Evolutionary conservation across 2,888 invertebrate genomes (phyloP), one percentile per base, ranked within the genome.

Genomic region (Acrobasis repandana): DNA sequence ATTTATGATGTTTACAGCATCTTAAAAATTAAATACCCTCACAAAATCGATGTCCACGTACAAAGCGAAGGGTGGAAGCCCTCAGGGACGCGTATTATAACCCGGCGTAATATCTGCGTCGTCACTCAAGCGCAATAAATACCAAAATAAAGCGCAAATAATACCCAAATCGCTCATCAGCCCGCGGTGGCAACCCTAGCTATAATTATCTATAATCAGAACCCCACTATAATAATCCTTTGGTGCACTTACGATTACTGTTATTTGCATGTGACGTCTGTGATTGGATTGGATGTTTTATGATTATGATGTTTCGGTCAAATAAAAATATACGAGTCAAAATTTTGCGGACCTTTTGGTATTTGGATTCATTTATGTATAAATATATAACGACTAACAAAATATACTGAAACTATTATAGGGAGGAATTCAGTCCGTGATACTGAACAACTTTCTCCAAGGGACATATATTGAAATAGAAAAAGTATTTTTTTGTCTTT

Each of bases 131-230:
- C 90, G 93, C 90, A 93, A 93, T 93, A 93, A 93, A 93, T 93
- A 93, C 93, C 92, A 87, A 93, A 93, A 93, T 93, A 93, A 93
- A 93, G 94, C 94, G 93, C 93, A 93, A 94, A 94, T 94, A 93
- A 93, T 93, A 93, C 93, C 93, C 93, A 93, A 93, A 93, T 93
- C 92, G 92, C 89, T 90, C 90, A 90, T 90, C 90, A 90, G 84
- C 73, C 78, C 76, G 75, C 75, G 79, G 81, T 77, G 74, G 77
- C 82, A 82, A 79, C 82, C 88, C 86, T 80, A 79, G 82, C 88
- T 88, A 88, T 90, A 91, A 92, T 91, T 90, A 91, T 88, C 86
- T 86, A 81, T 88, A 88, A 90, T 90, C 88, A 88, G 79, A 73
- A 74, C 75, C 73, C 72, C 59, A 66, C 73, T 78, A 73, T 83